These are phyloP conservation scores for Drosophila santomea DNA, from an alignment of 1,140 invertebrate species.

Conservation along the genomic window DNA sequence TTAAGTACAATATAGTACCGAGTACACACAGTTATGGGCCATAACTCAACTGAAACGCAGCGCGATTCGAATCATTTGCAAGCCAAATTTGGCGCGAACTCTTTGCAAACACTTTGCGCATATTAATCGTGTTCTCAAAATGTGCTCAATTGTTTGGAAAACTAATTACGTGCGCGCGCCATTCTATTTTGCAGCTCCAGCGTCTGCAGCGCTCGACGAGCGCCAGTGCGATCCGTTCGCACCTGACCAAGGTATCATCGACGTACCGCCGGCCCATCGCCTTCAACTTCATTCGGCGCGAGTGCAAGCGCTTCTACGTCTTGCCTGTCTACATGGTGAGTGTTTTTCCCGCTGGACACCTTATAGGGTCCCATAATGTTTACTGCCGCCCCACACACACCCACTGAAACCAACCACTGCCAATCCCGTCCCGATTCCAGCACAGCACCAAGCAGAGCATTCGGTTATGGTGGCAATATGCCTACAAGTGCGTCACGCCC, in stretches of 20 bases:
- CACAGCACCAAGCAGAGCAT: slow-evolving; percentile 71
- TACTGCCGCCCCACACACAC: slow-evolving; percentile 13
- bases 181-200: slow-evolving; percentile 46
- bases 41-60: slow-evolving; percentile 35
- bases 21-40: slow-evolving; percentile 11
- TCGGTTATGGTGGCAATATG: slow-evolving; percentile 75
- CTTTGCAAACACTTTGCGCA: slow-evolving; percentile 64
- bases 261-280: slow-evolving; percentile 69
- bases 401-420: slow-evolving; percentile 9
- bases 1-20: slow-evolving; percentile 13
- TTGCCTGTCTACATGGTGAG: slow-evolving; percentile 76
- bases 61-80: slow-evolving; percentile 66
- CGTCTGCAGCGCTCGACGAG: slow-evolving; percentile 65
- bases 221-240: slow-evolving; percentile 71
- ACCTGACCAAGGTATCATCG: slow-evolving; percentile 75
- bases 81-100: slow-evolving; percentile 73
- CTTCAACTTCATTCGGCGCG: slow-evolving; percentile 70
- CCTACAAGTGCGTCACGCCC: slow-evolving; percentile 72
- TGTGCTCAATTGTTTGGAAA: slow-evolving; percentile 62
- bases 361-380: slow-evolving; percentile 51
- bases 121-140: slow-evolving; percentile 47
- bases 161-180: slow-evolving; percentile 57
- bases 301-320: slow-evolving; percentile 73
- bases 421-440: slow-evolving; percentile 55
- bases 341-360: slow-evolving; percentile 20